phyloP scores from a whole-genome alignment of 2,797 vertebrate genomes.

The Galago senegalensis region DNA sequence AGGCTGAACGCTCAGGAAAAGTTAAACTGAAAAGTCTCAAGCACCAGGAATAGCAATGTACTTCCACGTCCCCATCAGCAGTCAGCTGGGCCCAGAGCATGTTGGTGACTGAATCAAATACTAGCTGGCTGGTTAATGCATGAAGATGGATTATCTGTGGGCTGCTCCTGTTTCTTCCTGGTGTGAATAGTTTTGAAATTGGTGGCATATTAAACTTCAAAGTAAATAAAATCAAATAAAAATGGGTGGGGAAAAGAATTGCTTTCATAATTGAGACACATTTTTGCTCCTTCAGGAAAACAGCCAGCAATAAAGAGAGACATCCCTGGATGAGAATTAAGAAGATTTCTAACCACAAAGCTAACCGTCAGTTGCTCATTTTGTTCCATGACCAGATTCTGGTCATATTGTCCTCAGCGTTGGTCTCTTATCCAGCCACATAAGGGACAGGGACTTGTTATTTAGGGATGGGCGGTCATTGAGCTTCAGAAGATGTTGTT shows the following conservation, averaged over 20 bases:
- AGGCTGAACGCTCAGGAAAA: neutral
- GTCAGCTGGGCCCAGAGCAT: neutral
- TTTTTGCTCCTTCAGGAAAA: slow-evolving; percentile 36
- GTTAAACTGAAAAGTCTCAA: neutral
- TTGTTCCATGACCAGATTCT: neutral
- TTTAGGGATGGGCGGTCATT: neutral
- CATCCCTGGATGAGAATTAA: neutral
- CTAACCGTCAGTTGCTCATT: neutral
- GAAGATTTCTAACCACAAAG: neutral
- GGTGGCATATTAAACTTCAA: neutral
- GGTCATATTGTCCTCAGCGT: neutral
- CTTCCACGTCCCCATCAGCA: neutral
- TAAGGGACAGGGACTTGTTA: neutral
- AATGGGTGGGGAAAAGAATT: neutral
- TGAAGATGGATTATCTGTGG: neutral
- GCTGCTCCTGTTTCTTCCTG: neutral
- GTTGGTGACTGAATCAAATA: neutral
- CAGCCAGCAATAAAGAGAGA: neutral
- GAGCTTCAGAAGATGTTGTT: slow-evolving; percentile 43
- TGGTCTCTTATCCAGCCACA: neutral
- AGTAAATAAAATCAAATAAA: slow-evolving; percentile 39
- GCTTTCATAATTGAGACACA: neutral
- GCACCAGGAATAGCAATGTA: neutral
- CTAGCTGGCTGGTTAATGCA: neutral
- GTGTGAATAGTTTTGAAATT: neutral